Conservation (phyloP, 2,888 invertebrate genomes). For the Hedya salicella region DNA sequence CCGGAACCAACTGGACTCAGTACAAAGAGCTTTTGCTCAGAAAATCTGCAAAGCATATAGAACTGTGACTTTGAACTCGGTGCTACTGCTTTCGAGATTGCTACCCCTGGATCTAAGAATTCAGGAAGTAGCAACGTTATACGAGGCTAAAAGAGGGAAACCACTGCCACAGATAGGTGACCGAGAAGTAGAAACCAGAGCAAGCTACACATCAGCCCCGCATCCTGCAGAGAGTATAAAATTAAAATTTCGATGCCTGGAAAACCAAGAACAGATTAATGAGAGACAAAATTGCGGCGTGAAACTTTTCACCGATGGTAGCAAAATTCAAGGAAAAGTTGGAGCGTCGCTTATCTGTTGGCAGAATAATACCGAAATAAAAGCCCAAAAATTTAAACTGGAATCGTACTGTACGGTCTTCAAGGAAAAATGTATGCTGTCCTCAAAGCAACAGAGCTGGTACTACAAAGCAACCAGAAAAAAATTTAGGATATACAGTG, state of each 20-base stretch:
- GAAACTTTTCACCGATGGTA: constrained; percentile 34
- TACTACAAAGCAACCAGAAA: background rate
- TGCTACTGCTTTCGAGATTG: constrained; percentile 13
- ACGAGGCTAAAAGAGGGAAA: constrained; percentile 30
- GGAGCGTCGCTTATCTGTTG: constrained; percentile 25
- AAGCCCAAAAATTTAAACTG: constrained; percentile 19
- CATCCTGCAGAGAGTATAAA: constrained; percentile 29
- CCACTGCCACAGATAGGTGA: background rate
- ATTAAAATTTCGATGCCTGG: background rate
- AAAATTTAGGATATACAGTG: background rate
- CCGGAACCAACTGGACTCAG: background rate
- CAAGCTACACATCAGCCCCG: background rate
- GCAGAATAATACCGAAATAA: constrained; percentile 13
- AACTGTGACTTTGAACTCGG: background rate
- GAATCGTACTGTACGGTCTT: constrained; percentile 34
- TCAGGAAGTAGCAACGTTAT: background rate
- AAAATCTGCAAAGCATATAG: constrained; percentile 1
- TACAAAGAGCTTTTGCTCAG: background rate
- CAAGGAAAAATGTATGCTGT: constrained; percentile 16
- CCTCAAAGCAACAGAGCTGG: background rate
- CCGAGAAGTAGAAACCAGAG: constrained; percentile 19
- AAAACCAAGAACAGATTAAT: background rate
- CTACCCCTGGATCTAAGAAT: constrained; percentile 15
- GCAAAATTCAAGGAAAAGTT: constrained; percentile 29
- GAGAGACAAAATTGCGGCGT: background rate